Evolutionary conservation across 2,888 invertebrate genomes (phyloP), one percentile per base, ranked within the genome.

Genomic region (Copidosoma aretas): DNA sequence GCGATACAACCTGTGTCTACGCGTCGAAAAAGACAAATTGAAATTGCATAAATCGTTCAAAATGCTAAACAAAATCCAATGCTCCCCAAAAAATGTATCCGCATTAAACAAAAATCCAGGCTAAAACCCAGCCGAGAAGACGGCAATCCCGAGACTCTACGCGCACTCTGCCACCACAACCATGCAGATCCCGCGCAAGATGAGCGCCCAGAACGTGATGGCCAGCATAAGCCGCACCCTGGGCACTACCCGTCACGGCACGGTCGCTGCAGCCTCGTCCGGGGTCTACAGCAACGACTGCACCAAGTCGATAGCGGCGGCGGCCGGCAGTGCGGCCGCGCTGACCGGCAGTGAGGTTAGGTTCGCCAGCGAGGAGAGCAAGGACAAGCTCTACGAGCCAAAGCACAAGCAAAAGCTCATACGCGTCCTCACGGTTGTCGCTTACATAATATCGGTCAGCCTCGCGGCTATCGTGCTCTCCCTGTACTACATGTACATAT

Each of bases 371-470:
- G 88, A 89, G 64, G 88, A 88, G 74, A 87, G 88, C 69, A 89
- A 89, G 79, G 91, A 91, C 82, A 88, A 90, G 77, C 86, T 92
- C 66, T 92, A 92, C 85, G 93, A 93, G 82, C 91, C 93, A 73
- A 93, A 93, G 84, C 91, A 92, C 79, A 91, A 92, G 84, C 93
- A 93, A 85, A 95, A 96, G 86, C 89, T 92, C 84, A 91, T 96
- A 74, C 90, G 96, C 74, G 93, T 97, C 77, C 88, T 97, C 79
- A 97, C 97, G 24, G 97, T 97, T 75, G 89, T 96, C 78, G 93
- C 95, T 63, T 97, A 97, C 86, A 92, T 97, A 75, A 91, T 97
- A 84, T 93, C 94, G 83, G 97, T 97, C 77, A 97, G 96, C 56
- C 87, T 96, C 80, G 96, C 95, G 22, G 97, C 96, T 62, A 95